phyloP scores from a whole-genome alignment of 1,140 invertebrate species.

The Drosophila kikkawai region DNA sequence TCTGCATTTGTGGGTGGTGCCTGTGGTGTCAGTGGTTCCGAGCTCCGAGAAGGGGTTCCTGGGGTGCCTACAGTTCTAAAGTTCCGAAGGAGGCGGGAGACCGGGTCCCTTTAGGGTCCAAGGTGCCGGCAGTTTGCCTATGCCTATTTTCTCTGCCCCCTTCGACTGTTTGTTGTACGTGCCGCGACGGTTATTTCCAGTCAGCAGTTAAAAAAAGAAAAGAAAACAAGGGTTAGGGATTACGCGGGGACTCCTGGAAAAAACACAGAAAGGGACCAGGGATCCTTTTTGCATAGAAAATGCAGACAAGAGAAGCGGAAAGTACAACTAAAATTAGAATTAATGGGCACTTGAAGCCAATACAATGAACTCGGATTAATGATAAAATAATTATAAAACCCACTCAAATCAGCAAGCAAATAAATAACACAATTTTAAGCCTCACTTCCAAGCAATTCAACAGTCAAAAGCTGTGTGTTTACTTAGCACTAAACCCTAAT shows the following conservation, averaged over 20 bases:
- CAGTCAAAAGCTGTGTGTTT: constrained; percentile 28
- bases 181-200: constrained; percentile 46
- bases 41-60: constrained; percentile 5
- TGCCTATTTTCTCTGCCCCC: constrained; percentile 20
- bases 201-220: constrained; percentile 14
- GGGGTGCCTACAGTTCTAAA: constrained; percentile 7
- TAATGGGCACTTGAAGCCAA: neutral
- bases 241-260: neutral
- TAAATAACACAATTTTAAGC: neutral
- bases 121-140: constrained; percentile 48
- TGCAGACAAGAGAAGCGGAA: constrained; percentile 4
- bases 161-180: constrained; percentile 51
- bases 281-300: constrained; percentile 1
- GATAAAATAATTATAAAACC: neutral
- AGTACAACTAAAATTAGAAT: constrained; percentile 21
- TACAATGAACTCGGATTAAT: neutral
- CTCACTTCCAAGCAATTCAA: constrained; percentile 10
- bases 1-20: constrained; percentile 75
- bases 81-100: constrained; percentile 1
- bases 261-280: neutral
- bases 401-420: neutral
- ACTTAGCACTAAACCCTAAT: constrained; percentile 20
- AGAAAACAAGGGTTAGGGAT: neutral
- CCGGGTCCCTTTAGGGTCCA: constrained; percentile 28
- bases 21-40: constrained; percentile 11